Base-by-base conservation (phyloP, 1,140 invertebrate genomes). In the Anastrepha obliqua region DNA sequence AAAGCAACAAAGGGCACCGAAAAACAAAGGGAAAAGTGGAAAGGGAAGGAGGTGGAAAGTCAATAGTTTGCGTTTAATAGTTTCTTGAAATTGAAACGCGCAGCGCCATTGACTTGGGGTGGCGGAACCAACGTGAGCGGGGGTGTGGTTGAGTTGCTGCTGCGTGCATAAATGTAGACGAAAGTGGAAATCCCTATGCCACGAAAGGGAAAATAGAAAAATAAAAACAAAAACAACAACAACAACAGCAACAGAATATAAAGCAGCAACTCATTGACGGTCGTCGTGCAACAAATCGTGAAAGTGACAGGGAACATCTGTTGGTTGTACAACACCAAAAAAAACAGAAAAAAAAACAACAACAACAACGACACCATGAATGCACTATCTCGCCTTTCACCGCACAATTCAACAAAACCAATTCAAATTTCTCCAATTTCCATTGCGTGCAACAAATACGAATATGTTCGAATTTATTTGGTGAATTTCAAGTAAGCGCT, bases 371-470 rank as follows among this genome's bases (percentile, higher is more conserved):
- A 78, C 44, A 78, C 5, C 15, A 13, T 11, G 42, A 29, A 6
- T n/a, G 3, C 47, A 51, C 17, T 20, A 2, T 67, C 64, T 81
- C 47, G 74, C 47, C 74, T 81, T 81, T 81, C 74, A 81, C 74
- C 74, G 20, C 74, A 81, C 74, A 81, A 81, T 55, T 81, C 47
- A 42, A 55, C 74, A 81, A 81, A 81, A 51, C 74, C 17, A 20
- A 55, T 81, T 81, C 13, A 81, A 81, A 81, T 81, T 81, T 81
- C 74, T 81, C 74, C 74, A 81, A 81, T 81, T 81, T 81, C 74
- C 6, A 81, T 20, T 81, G 74, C 47, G 44, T 81, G 47, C 74
- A 58, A 81, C 74, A 81, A 81, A 81, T 81, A 11, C 74, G 74
- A 20, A 9, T 55, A 55, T 20, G n/a, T 81, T 81, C 55, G 47